Conservation (phyloP, 64 coral and sea anemone genomes). For the Montipora sp. region DNA sequence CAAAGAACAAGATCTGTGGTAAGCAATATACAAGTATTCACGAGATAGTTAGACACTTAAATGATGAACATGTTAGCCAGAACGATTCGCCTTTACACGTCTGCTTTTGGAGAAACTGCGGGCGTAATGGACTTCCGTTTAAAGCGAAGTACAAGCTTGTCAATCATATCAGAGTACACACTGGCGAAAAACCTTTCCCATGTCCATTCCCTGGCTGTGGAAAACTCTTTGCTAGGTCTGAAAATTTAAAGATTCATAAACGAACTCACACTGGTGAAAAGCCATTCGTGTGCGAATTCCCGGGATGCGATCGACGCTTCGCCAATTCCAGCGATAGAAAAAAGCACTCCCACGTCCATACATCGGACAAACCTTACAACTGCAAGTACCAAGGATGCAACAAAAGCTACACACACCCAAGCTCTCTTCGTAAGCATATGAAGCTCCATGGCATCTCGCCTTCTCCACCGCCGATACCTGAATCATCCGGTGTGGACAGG, state of each 20-base stretch:
- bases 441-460: slow-evolving; percentile 95
- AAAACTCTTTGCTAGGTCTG: slow-evolving; percentile 95
- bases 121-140: slow-evolving; percentile 90
- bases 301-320: slow-evolving; percentile 90
- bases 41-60: slow-evolving; percentile 90
- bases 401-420: slow-evolving; percentile 94
- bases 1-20: slow-evolving; percentile 90
- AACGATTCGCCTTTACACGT: slow-evolving; percentile 90
- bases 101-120: slow-evolving; percentile 86
- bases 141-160: slow-evolving; percentile 98
- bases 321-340: slow-evolving; percentile 97
- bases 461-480: slow-evolving; percentile 64
- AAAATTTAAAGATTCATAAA: slow-evolving; percentile 98
- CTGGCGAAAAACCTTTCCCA: slow-evolving; percentile 91
- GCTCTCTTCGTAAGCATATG: slow-evolving; percentile 93
- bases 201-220: slow-evolving; percentile 94
- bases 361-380: slow-evolving; percentile 93
- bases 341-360: slow-evolving; percentile 95
- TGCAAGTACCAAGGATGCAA: slow-evolving; percentile 92
- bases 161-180: slow-evolving; percentile 94
- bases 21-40: slow-evolving; percentile 92
- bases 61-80: slow-evolving; percentile 92
- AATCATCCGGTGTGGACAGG: slow-evolving; percentile 31
- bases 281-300: slow-evolving; percentile 91
- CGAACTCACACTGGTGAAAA: slow-evolving; percentile 93